Evolutionary conservation across 2,888 invertebrate species (phyloP).

Genomic region (Quadroppia sp.): DNA sequence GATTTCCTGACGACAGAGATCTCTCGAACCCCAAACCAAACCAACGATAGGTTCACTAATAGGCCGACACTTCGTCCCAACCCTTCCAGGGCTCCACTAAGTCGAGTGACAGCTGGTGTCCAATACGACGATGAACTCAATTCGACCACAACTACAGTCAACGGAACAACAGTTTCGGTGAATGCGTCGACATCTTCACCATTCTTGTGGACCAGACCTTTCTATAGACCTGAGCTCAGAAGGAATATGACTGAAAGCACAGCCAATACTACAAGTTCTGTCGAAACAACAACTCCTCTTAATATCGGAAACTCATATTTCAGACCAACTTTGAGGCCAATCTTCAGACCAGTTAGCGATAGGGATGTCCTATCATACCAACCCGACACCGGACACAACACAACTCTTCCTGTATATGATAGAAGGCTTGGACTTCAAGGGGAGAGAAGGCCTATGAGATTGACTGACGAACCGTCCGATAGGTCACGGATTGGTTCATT

Average conservation of each 20-base stretch:
- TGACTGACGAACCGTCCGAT: background rate
- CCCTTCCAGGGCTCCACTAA: background rate
- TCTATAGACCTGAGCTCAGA: conserved; percentile 1
- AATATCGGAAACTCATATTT: conserved; percentile 4
- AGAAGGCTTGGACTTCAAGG: background rate
- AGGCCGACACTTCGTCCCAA: background rate
- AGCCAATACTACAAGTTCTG: background rate
- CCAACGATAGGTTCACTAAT: background rate
- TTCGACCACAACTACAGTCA: background rate
- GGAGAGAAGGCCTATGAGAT: background rate
- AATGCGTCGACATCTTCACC: background rate
- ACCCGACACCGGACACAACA: background rate
- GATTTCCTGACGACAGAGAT: conserved; percentile 11
- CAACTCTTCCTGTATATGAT: conserved; percentile 6
- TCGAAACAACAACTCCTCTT: background rate
- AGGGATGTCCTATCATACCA: background rate
- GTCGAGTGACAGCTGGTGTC: conserved; percentile 14
- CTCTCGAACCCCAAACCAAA: background rate
- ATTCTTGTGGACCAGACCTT: conserved; percentile 2
- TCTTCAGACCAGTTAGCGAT: background rate
- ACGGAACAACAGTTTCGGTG: background rate
- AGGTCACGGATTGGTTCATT: background rate
- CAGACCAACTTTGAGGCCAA: conserved; percentile 20
- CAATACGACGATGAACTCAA: background rate
- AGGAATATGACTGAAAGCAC: background rate